Conservation (phyloP, 2,888 invertebrate species). For the Ommatoiulus sabulosus region DNA sequence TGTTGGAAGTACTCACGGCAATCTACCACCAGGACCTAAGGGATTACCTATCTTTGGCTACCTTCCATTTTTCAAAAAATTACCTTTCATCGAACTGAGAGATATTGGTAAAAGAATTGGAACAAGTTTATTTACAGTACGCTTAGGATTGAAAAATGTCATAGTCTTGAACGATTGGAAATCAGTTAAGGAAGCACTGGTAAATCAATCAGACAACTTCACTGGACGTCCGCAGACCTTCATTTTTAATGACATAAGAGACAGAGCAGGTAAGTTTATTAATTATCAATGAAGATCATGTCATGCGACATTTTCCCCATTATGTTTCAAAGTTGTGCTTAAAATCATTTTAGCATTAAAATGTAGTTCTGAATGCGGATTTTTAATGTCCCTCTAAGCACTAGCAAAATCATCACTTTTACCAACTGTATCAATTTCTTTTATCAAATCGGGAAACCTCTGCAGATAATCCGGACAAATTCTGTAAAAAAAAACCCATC, state of each 20-base stretch:
- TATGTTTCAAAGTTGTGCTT: too few relatives aligned
- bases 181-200: constrained; percentile 48
- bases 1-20: neutral
- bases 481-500: too few relatives aligned
- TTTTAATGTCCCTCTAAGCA: too few relatives aligned
- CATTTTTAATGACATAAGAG: constrained; percentile 47
- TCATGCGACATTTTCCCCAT: too few relatives aligned
- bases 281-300: too few relatives aligned
- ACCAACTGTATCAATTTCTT: too few relatives aligned
- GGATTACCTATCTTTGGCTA: constrained; percentile 89
- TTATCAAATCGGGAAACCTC: too few relatives aligned
- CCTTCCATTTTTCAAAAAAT: constrained; percentile 81
- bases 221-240: neutral
- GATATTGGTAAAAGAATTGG: constrained; percentile 84
- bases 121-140: constrained; percentile 79
- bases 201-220: constrained; percentile 49
- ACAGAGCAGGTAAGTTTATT: constrained; percentile 21
- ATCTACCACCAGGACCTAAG: constrained; percentile 88
- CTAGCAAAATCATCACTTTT: too few relatives aligned
- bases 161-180: constrained; percentile 51
- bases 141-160: constrained; percentile 73
- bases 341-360: too few relatives aligned
- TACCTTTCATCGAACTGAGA: constrained; percentile 81
- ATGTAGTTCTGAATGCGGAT: too few relatives aligned
- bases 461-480: too few relatives aligned